Conservation (phyloP, 2,113 vertebrate genomes). For the Sinocyclocheilus rhinocerous region DNA sequence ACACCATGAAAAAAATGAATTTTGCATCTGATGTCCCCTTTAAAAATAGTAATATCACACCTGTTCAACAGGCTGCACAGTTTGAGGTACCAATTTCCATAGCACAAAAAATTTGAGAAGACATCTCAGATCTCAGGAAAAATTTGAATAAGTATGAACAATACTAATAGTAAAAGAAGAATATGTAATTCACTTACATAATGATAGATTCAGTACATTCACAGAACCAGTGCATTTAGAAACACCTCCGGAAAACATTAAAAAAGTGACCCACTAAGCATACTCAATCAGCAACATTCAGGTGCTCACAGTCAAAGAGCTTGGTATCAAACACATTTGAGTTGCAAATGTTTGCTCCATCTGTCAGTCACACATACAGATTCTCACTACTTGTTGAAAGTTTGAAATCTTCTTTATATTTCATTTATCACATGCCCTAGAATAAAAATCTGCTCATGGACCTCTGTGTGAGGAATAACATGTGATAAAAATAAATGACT, state of each 20-base stretch:
- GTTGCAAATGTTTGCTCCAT: constrained; percentile 54
- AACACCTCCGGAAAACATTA: not conserved
- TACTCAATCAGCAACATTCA: not conserved
- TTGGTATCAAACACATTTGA: constrained; percentile 50
- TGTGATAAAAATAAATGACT: not conserved
- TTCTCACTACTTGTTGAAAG: not conserved
- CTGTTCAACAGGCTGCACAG: too few relatives aligned
- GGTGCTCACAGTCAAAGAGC: constrained; percentile 4
- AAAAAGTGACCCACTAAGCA: not conserved
- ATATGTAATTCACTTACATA: too few relatives aligned
- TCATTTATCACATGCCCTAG: not conserved
- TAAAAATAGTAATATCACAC: too few relatives aligned
- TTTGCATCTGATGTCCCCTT: too few relatives aligned
- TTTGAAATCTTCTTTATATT: not conserved
- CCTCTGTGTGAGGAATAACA: not conserved
- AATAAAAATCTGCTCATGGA: too few relatives aligned
- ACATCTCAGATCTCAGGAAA: too few relatives aligned
- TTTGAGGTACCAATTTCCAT: too few relatives aligned
- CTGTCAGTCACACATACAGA: not conserved
- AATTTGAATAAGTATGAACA: too few relatives aligned
- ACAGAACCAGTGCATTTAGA: not conserved
- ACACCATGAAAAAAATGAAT: too few relatives aligned
- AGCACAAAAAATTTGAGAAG: too few relatives aligned
- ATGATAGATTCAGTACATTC: too few relatives aligned
- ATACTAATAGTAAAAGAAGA: too few relatives aligned